phyloP scores from a whole-genome alignment of 2,888 invertebrate genomes.

The Hypercompe scribonia region DNA sequence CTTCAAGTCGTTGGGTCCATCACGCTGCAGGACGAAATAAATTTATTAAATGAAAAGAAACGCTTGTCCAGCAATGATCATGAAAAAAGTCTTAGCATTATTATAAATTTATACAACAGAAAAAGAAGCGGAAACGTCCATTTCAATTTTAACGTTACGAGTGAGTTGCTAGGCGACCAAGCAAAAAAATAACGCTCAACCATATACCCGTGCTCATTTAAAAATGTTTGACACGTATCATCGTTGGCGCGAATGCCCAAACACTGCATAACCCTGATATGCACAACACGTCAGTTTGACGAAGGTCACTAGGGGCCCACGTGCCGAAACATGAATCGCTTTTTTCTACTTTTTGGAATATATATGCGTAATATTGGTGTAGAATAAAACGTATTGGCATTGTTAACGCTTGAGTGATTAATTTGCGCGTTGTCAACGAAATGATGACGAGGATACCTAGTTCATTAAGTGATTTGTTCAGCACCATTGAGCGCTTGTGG shows the following conservation, averaged over 20 bases:
- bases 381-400: slow-evolving; percentile 24
- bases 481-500: background rate
- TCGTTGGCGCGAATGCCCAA: slow-evolving; percentile 58
- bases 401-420: slow-evolving; percentile 17
- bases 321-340: slow-evolving; percentile 72
- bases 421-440: slow-evolving; percentile 21
- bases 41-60: background rate
- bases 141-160: background rate
- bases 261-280: slow-evolving; percentile 77
- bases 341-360: slow-evolving; percentile 58
- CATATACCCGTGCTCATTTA: slow-evolving; percentile 27
- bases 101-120: background rate
- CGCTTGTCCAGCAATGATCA: background rate
- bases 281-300: slow-evolving; percentile 83
- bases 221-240: slow-evolving; percentile 56
- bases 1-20: too few relatives aligned
- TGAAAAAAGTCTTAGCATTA: background rate
- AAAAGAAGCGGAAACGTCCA: slow-evolving; percentile 7
- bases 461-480: background rate
- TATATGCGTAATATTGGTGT: slow-evolving; percentile 21
- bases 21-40: too few relatives aligned
- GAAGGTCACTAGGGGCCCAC: slow-evolving; percentile 78
- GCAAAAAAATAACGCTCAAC: background rate
- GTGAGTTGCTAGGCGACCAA: background rate
- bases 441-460: slow-evolving; percentile 18